Evolutionary conservation across 2,888 invertebrate species (phyloP).

Genomic region (Lagria hirta): DNA sequence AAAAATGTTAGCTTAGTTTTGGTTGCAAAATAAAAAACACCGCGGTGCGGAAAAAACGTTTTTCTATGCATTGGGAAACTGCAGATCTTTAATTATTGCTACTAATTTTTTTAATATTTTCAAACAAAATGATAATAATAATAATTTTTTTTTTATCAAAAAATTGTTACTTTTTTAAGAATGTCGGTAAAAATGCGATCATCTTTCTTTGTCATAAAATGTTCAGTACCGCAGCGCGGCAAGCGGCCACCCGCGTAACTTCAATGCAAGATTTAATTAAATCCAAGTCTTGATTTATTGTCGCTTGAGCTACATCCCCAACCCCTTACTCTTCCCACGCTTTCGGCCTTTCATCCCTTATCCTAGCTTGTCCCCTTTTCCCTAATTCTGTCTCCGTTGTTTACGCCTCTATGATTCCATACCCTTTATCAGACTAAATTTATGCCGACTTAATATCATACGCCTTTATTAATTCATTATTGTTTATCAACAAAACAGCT

Average conservation of each 20-base stretch:
- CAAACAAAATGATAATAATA: too few relatives aligned
- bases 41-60: too few relatives aligned
- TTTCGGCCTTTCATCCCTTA: conserved; percentile 36
- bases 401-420: conserved; percentile 42
- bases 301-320: conserved; percentile 48
- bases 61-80: too few relatives aligned
- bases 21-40: too few relatives aligned
- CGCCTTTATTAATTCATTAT: conserved; percentile 39
- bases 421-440: conserved; percentile 39
- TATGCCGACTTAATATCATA: conserved; percentile 39
- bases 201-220: conserved; percentile 19
- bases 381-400: conserved; percentile 38
- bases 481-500: conserved; percentile 25
- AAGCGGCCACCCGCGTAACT: conserved; percentile 57
- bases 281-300: conserved; percentile 60
- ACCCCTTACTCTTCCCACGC: conserved; percentile 26
- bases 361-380: conserved; percentile 33
- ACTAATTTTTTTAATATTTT: conserved; percentile 31
- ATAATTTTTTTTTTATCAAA: too few relatives aligned
- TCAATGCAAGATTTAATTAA: conserved; percentile 61
- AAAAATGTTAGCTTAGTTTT: too few relatives aligned
- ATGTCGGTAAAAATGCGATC: conserved; percentile 18
- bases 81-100: too few relatives aligned
- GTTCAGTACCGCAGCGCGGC: conserved; percentile 52
- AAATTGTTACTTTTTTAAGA: too few relatives aligned